Base-by-base conservation (phyloP, 2,113 vertebrate species). In the Microcebus murinus region DNA sequence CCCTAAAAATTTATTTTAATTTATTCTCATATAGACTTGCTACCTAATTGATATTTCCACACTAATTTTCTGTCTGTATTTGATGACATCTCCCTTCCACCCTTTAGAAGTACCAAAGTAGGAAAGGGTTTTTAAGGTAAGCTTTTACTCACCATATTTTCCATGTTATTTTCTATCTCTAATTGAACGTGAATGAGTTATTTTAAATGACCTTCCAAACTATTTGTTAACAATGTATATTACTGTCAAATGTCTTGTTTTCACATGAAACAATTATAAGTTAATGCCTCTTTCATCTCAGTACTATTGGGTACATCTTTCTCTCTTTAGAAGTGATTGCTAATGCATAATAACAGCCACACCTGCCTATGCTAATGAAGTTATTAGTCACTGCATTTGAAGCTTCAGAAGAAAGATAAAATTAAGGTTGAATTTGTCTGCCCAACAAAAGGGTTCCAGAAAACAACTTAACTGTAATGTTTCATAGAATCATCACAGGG, bases 171-270 rank as follows among this genome's bases (percentile, higher is more conserved):
- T 97, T 93, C 45, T 31, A 42, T 52, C 23, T 87, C 15, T 80
- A 84, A 68, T 65, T 96, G 55, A 96, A 90, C 81, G 25, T 84
- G 73, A 89, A 91, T 80, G 52, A 83, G 92, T 63, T 70, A 79
- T 91, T 95, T 97, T 80, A 87, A 95, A 71, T 87, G 90, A 95
- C 29, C 21, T 79, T 91, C 21, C 48, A 87, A 84, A 81, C n/a
- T 34, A 70, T 94, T 84, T 52, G 12, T 52, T 55, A 55, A 82
- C 1, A 57, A 29, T 31, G 45, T 39, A 13, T 84, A 42, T 57
- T 94, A 42, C 34, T 92, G 48, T 95, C 85, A 88, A 34, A 90
- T 92, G 36, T 52, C 39, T 88, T 91, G 71, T 82, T 97, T 93
- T 93, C 70, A 86, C 23, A 87, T 23, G 45, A 13, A 79, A 87